Evolutionary conservation across 2,888 invertebrate species (phyloP).

Genomic region (Oconnorella tubifera): DNA sequence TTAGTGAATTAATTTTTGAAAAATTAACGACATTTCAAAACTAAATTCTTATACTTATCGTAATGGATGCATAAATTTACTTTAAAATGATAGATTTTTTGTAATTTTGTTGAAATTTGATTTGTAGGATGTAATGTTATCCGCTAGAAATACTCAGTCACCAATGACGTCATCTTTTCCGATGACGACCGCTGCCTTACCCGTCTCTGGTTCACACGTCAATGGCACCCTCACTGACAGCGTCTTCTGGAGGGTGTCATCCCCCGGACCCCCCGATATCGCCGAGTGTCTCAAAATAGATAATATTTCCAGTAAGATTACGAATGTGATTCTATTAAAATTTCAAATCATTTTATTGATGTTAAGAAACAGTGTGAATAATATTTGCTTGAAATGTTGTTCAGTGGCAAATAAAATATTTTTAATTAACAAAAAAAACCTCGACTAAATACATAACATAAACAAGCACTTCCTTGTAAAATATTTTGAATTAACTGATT

Average conservation of each 20-base stretch:
- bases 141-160: slow-evolving; percentile 53
- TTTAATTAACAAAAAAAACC: too few species aligned
- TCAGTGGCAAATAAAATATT: too few species aligned
- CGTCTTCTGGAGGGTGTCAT: neutral
- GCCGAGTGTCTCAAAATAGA: neutral
- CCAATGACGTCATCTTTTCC: slow-evolving; percentile 47
- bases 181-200: slow-evolving; percentile 18
- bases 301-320: neutral
- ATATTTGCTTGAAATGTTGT: too few species aligned
- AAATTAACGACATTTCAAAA: too few species aligned
- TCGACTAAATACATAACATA: too few species aligned
- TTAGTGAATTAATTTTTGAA: too few species aligned
- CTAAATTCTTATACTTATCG: too few species aligned
- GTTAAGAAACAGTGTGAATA: neutral
- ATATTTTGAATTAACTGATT: too few species aligned
- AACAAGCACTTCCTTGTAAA: too few species aligned
- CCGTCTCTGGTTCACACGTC: neutral
- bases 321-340: too few species aligned
- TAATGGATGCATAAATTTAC: too few species aligned
- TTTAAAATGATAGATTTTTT: too few species aligned
- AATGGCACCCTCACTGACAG: neutral
- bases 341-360: neutral
- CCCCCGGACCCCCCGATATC: neutral
- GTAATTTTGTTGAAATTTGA: slow-evolving; percentile 12
- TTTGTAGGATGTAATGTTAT: slow-evolving; percentile 56